Evolutionary conservation across 2,888 invertebrate genomes (phyloP), one percentile per base, ranked within the genome.

Genomic region (Pristionchus maxplancki): DNA sequence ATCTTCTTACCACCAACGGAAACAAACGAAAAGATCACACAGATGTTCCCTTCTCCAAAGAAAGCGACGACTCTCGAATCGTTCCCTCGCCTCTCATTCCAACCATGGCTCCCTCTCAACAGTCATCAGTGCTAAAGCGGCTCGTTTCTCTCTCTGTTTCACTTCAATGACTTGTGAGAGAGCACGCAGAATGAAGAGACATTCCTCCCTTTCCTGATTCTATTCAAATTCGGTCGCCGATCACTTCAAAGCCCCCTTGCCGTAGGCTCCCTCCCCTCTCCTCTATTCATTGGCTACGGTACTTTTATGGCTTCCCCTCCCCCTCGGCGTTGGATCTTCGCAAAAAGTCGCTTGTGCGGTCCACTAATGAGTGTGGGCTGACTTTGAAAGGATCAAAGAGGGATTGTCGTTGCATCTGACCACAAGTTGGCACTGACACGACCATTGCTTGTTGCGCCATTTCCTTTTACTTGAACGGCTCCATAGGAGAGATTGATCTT

Each of bases 271-370:
- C 44, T 15, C 28, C 44, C 17, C 48, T 48, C 48, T 5, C 31
- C 31, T 48, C 78, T 17, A 78, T 78, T 78, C 78, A 78, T 48
- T 9, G 11, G 20, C 5, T 78, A 78, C 78, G 78, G 78, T 78
- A 44, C 28, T n/a, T 78, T 78, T 44, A 78, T 20, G n/a, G 17
- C n/a, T n/a, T n/a, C 31, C 15, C 37, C 3, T 20, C 64, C 5
- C 28, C 64, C 37, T n/a, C 78, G 48, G 78, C 78, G 40, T 78
- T 9, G 2, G 44, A 74, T 15, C 44, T 24, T 48, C 44, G 44
- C 78, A 78, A 78, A 78, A 78, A 78, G 78, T n/a, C n/a, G 17
- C n/a, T n/a, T 78, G 48, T 67, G n/a, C 15, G 74, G 24, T 28
- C 44, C 44, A 48, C 15, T 71, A 37, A 71, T 67, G 64, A 34